These are phyloP conservation scores for Salarias fasciatus DNA, from an alignment of 2,797 vertebrate species.

Conservation along the genomic window DNA sequence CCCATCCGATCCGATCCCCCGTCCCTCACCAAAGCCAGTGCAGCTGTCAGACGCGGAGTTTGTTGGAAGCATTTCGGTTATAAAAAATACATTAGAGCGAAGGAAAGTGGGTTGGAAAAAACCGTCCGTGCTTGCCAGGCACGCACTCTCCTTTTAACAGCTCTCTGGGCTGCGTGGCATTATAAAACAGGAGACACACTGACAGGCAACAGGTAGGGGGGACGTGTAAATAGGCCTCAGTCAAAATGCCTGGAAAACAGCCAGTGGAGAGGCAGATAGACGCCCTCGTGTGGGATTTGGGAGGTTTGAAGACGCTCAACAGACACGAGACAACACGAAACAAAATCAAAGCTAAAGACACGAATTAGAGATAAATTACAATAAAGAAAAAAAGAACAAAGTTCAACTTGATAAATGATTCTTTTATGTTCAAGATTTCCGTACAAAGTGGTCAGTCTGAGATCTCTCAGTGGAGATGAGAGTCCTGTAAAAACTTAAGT, in stretches of 20 bases:
- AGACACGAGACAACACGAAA: neutral
- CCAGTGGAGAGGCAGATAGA: neutral
- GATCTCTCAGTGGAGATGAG: too few relatives aligned
- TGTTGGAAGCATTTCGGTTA: slow-evolving; percentile 45
- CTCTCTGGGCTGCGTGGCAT: slow-evolving; percentile 28
- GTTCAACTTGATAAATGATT: too few relatives aligned
- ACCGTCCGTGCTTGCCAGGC: slow-evolving; percentile 34
- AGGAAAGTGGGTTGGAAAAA: slow-evolving; percentile 46
- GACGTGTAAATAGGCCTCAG: slow-evolving; percentile 14
- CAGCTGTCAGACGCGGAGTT: slow-evolving; percentile 44
- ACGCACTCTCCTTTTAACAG: slow-evolving; percentile 43
- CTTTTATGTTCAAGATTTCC: too few relatives aligned
- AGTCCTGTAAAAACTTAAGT: too few relatives aligned
- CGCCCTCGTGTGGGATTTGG: too few relatives aligned
- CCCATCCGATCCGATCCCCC: slow-evolving; percentile 1
- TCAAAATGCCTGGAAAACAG: slow-evolving; percentile 3
- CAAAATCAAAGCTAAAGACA: neutral
- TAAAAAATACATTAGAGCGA: slow-evolving; percentile 55
- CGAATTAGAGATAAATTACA: neutral
- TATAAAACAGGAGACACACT: slow-evolving; percentile 42
- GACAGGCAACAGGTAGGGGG: slow-evolving; percentile 50
- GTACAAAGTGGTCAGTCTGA: too few relatives aligned
- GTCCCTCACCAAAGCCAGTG: slow-evolving; percentile 5
- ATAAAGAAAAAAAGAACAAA: too few relatives aligned
- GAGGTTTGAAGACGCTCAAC: slow-evolving; percentile 15